phyloP scores from a whole-genome alignment of 2,113 vertebrate genomes.

The Pseudopipra pipra region DNA sequence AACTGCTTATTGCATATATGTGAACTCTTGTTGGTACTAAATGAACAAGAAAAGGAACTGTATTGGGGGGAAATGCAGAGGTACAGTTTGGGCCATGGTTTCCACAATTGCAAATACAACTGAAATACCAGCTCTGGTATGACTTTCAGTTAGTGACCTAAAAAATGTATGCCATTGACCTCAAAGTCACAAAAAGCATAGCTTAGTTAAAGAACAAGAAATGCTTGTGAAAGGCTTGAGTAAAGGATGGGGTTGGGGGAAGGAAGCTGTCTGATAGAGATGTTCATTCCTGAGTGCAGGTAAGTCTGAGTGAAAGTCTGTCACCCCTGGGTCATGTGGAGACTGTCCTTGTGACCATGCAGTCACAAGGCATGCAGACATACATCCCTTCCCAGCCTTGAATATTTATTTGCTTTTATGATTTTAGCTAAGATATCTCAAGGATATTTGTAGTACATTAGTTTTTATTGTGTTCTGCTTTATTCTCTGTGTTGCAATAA shows the following conservation, averaged over 20 bases:
- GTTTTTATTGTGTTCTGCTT: neutral
- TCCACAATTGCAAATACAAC: neutral
- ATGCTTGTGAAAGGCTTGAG: neutral
- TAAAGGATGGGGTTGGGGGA: neutral
- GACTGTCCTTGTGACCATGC: neutral
- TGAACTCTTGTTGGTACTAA: neutral
- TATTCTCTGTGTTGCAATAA: neutral
- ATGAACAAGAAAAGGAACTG: neutral
- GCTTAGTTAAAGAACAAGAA: neutral
- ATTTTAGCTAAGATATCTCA: neutral
- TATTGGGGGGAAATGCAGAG: neutral
- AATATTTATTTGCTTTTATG: neutral
- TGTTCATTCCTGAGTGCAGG: neutral
- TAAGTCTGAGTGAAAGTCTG: neutral
- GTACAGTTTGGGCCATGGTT: neutral
- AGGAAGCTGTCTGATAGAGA: neutral
- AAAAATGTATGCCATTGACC: accelerated
- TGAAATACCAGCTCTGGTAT: neutral
- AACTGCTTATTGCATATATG: neutral
- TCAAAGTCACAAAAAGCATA: neutral
- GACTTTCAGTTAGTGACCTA: neutral
- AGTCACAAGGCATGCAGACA: neutral
- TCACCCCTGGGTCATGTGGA: neutral
- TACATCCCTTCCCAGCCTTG: neutral
- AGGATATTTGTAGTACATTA: neutral